Evolutionary conservation across 2,888 invertebrate species (phyloP).

Genomic region (Cecidostiba fungosa): DNA sequence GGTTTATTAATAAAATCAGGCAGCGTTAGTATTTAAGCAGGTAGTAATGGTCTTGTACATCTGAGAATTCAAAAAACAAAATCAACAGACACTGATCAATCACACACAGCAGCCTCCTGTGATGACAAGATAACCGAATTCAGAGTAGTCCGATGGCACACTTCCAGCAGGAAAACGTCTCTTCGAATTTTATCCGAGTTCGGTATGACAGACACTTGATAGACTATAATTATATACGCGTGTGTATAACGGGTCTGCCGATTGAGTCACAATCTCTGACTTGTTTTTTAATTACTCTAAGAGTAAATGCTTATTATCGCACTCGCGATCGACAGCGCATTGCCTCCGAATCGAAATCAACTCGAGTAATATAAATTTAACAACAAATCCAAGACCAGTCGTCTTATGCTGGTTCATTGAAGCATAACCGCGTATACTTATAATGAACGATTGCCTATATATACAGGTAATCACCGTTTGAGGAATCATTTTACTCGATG

Average conservation of each 20-base stretch:
- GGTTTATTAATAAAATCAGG: too few relatives aligned
- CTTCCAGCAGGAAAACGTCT: background rate
- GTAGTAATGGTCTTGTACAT: background rate
- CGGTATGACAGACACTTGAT: slow-evolving; percentile 7
- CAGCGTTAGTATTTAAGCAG: background rate
- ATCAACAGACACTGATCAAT: background rate
- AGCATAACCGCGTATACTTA: background rate
- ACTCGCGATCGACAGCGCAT: background rate
- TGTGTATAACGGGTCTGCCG: background rate
- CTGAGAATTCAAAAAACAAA: background rate
- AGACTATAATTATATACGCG: background rate
- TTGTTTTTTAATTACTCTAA: background rate
- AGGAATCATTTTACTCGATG: slow-evolving; percentile 38
- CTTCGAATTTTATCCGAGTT: slow-evolving; percentile 7
- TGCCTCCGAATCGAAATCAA: background rate
- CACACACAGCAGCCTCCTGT: background rate
- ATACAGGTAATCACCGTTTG: background rate
- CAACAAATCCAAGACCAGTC: background rate
- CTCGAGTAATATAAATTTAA: too few relatives aligned
- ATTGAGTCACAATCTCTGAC: background rate
- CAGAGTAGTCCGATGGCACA: background rate
- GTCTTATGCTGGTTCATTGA: background rate
- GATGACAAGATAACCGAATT: background rate
- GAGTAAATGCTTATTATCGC: background rate
- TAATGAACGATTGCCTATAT: slow-evolving; percentile 18